Percentiles rank a stretch among this genome's conserved stretches.
Evolutionary conservation across 1,140 invertebrate species (phyloP).

Genomic region (Monomorium pharaonis): DNA sequence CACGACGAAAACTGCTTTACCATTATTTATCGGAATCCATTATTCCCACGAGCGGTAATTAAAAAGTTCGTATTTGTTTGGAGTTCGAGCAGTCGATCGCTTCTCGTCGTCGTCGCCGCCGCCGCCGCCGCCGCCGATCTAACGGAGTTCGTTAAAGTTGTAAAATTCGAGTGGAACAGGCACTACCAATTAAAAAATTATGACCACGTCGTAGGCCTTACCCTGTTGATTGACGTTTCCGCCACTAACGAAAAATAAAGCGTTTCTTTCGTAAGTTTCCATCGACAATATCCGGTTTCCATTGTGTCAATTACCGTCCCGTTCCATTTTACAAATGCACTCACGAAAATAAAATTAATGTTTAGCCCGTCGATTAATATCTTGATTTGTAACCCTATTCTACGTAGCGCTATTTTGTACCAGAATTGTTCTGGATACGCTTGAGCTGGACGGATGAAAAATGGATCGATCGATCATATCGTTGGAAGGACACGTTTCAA

Average conservation of each 20-base stretch:
- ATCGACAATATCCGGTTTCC: too few species aligned
- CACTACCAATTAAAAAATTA: slow-evolving; percentile 49
- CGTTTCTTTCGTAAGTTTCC: neutral
- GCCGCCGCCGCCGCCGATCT: neutral
- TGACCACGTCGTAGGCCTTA: neutral
- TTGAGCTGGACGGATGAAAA: slow-evolving; percentile 46
- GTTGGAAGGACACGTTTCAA: slow-evolving; percentile 52
- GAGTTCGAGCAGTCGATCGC: slow-evolving; percentile 23
- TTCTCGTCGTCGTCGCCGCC: neutral
- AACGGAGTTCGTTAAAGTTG: neutral
- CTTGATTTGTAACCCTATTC: slow-evolving; percentile 38
- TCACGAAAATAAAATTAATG: slow-evolving; percentile 23
- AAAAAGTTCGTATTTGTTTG: slow-evolving; percentile 58
- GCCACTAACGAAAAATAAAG: neutral
- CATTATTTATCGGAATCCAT: slow-evolving; percentile 54
- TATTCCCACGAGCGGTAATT: slow-evolving; percentile 49
- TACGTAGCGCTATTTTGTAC: slow-evolving; percentile 16
- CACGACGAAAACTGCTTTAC: slow-evolving; percentile 48
- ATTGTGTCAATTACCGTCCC: neutral
- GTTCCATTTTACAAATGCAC: slow-evolving; percentile 1
- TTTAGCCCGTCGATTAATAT: slow-evolving; percentile 12
- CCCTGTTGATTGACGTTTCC: slow-evolving; percentile 29
- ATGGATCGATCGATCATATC: slow-evolving; percentile 65
- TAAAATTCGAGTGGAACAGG: slow-evolving; percentile 36
- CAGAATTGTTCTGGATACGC: slow-evolving; percentile 2